Evolutionary conservation across 2,888 invertebrate genomes (phyloP).

Genomic region (Callinectes sapidus): DNA sequence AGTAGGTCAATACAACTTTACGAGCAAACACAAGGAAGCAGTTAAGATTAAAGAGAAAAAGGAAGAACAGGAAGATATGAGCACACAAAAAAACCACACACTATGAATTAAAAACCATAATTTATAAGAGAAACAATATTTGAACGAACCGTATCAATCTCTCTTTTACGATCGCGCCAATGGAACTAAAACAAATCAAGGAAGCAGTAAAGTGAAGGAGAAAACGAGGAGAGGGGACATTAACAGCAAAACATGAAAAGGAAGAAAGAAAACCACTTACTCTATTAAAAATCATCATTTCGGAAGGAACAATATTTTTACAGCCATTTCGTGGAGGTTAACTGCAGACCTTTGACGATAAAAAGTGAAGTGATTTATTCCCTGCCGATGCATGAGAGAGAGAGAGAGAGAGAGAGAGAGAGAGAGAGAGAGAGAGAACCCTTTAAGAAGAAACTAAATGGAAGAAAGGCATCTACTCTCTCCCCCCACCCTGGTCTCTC

Average conservation of each 20-base stretch:
- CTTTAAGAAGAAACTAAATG: background rate
- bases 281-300: slow-evolving; percentile 14
- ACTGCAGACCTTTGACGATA: background rate
- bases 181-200: background rate
- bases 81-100: background rate
- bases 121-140: too few species aligned
- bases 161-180: background rate
- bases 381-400: background rate
- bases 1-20: too few species aligned
- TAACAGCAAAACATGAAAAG: background rate
- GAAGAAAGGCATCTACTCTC: too few species aligned
- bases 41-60: too few species aligned
- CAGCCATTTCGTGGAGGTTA: background rate
- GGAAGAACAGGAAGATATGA: background rate
- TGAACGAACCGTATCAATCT: too few species aligned
- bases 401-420: background rate
- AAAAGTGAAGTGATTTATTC: background rate
- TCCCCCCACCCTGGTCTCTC: too few species aligned
- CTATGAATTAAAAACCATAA: too few species aligned
- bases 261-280: background rate
- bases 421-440: background rate
- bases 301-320: slow-evolving; percentile 11
- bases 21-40: too few species aligned
- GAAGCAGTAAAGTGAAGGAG: slow-evolving; percentile 11
- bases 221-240: background rate